Evolutionary conservation across 1,140 invertebrate species (phyloP).

Genomic region (Holcopasites calliopsidis): DNA sequence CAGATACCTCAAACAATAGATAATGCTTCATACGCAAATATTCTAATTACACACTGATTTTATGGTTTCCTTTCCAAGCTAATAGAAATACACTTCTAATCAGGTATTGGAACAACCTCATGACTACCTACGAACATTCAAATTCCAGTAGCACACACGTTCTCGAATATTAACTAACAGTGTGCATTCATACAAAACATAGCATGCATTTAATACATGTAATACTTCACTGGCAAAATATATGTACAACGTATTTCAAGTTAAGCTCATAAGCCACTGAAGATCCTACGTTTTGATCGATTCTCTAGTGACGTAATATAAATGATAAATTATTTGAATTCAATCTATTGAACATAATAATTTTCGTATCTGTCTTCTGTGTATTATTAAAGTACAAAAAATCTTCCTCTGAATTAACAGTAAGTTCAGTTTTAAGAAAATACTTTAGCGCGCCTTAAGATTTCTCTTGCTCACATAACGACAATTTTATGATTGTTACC

Average conservation of each 20-base stretch:
- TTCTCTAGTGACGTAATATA: neutral
- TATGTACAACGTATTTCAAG: conserved; percentile 42
- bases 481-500: conserved; percentile 78
- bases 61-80: neutral
- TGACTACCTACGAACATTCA: conserved; percentile 36
- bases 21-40: conserved; percentile 10
- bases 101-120: conserved; percentile 56
- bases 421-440: conserved; percentile 53
- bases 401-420: conserved; percentile 30
- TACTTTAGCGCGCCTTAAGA: conserved; percentile 63
- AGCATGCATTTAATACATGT: conserved; percentile 42
- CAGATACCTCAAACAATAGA: conserved; percentile 18
- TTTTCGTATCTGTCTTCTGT: conserved; percentile 30
- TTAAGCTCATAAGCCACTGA: conserved; percentile 45
- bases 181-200: conserved; percentile 44
- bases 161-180: conserved; percentile 39
- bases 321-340: conserved; percentile 39
- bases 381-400: conserved; percentile 61
- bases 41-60: conserved; percentile 7
- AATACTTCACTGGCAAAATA: conserved; percentile 58
- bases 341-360: conserved; percentile 46
- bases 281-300: conserved; percentile 38
- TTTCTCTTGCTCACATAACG: conserved; percentile 70
- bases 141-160: conserved; percentile 26
- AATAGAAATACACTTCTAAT: conserved; percentile 29